phyloP scores from a whole-genome alignment of 2,113 vertebrate species.

The Ammodytes marinus region DNA sequence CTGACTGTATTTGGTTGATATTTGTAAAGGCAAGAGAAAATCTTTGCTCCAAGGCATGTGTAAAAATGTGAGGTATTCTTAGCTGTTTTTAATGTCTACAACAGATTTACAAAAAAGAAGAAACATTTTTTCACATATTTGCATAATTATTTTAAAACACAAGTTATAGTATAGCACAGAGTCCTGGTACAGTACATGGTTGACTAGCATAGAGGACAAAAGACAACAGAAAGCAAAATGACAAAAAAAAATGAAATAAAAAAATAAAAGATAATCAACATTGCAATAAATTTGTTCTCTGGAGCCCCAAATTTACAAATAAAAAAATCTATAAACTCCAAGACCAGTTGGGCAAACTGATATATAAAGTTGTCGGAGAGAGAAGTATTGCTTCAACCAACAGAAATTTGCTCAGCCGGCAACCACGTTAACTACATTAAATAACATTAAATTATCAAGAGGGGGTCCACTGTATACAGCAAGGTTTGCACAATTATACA shows the following conservation, averaged over 20 bases:
- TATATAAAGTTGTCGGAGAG: constrained; percentile 80
- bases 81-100: constrained; percentile 79
- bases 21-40: constrained; percentile 63
- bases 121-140: constrained; percentile 81
- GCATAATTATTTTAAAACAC: constrained; percentile 78
- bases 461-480: constrained; percentile 85
- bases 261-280: constrained; percentile 83
- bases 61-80: constrained; percentile 85
- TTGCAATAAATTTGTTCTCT: constrained; percentile 85
- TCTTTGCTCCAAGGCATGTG: constrained; percentile 57
- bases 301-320: constrained; percentile 87
- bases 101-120: constrained; percentile 73
- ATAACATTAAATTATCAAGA: constrained; percentile 88
- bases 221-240: constrained; percentile 63
- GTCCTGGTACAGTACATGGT: constrained; percentile 84
- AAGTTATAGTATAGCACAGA: constrained; percentile 80
- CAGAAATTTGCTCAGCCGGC: constrained; percentile 74
- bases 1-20: constrained; percentile 65
- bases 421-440: constrained; percentile 84
- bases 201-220: constrained; percentile 82
- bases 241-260: constrained; percentile 62
- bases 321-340: constrained; percentile 85
- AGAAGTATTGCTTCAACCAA: constrained; percentile 74
- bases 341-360: constrained; percentile 83
- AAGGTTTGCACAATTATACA: constrained; percentile 87